Conservation (phyloP, 2,113 vertebrate species). For the Corvus cornix region DNA sequence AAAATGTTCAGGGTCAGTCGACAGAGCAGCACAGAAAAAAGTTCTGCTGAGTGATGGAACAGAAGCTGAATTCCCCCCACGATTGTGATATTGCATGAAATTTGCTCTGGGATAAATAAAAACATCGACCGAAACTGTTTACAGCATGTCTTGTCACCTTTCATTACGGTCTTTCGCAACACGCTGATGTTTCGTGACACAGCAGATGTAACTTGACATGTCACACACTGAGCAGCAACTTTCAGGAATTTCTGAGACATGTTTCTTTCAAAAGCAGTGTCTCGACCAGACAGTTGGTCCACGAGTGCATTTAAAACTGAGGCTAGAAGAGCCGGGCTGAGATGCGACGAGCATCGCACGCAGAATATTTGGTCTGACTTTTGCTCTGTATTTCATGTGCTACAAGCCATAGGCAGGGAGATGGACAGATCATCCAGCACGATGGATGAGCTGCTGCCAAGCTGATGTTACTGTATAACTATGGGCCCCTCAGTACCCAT, state of each 20-base stretch:
- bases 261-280: background rate
- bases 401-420: slow-evolving; percentile 24
- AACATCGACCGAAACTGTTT: background rate
- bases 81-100: background rate
- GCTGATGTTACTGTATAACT: slow-evolving; percentile 37
- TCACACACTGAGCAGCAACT: slow-evolving; percentile 13
- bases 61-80: background rate
- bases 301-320: background rate
- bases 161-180: background rate
- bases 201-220: slow-evolving; percentile 54
- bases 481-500: slow-evolving; percentile 58
- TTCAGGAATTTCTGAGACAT: background rate
- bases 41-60: background rate
- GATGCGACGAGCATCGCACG: background rate
- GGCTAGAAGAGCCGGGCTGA: background rate
- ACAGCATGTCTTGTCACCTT: slow-evolving; percentile 39
- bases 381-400: background rate
- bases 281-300: background rate
- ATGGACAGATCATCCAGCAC: slow-evolving; percentile 54
- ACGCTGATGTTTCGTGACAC: slow-evolving; percentile 6
- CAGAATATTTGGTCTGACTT: slow-evolving; percentile 11
- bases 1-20: accelerated
- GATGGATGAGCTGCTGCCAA: slow-evolving; percentile 57
- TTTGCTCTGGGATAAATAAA: slow-evolving; percentile 16
- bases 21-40: background rate